Percentiles rank a stretch among this genome's conserved stretches.
Conservation (phyloP, 2,113 vertebrate species). For the Sebastes fasciatus region DNA sequence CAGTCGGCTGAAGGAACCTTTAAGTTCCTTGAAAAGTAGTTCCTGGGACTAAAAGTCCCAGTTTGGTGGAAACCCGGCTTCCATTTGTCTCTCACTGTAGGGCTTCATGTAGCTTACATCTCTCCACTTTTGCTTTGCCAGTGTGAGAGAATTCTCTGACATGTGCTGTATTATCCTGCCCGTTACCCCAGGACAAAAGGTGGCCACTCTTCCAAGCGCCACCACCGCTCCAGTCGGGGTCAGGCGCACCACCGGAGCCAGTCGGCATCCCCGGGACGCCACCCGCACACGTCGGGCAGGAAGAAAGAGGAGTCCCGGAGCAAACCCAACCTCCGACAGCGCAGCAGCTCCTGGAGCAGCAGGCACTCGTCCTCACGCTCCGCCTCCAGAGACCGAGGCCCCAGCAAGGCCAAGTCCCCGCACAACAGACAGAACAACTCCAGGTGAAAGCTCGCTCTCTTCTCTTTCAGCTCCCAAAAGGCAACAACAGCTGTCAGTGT, state of each 20-base stretch:
- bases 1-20: too few relatives aligned
- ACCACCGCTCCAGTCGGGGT: conserved; percentile 82
- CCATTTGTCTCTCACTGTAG: background rate
- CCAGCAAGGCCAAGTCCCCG: conserved; percentile 83
- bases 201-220: conserved; percentile 84
- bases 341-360: conserved; percentile 94
- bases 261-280: conserved; percentile 85
- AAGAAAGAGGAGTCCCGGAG: conserved; percentile 88
- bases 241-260: conserved; percentile 84
- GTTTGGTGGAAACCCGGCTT: background rate
- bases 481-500: too few relatives aligned
- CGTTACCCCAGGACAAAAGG: conserved; percentile 74
- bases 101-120: background rate
- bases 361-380: conserved; percentile 89
- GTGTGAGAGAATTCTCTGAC: background rate
- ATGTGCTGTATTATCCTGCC: background rate
- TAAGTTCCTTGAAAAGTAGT: too few relatives aligned
- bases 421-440: conserved; percentile 77
- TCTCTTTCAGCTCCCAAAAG: too few relatives aligned
- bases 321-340: conserved; percentile 83
- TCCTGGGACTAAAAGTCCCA: too few relatives aligned
- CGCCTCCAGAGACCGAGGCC: conserved; percentile 86
- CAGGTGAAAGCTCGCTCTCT: conserved; percentile 52
- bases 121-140: background rate
- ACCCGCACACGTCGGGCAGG: conserved; percentile 85